phyloP scores from a whole-genome alignment of 1,140 invertebrate genomes.

The Aphelenchoides fujianensis region DNA sequence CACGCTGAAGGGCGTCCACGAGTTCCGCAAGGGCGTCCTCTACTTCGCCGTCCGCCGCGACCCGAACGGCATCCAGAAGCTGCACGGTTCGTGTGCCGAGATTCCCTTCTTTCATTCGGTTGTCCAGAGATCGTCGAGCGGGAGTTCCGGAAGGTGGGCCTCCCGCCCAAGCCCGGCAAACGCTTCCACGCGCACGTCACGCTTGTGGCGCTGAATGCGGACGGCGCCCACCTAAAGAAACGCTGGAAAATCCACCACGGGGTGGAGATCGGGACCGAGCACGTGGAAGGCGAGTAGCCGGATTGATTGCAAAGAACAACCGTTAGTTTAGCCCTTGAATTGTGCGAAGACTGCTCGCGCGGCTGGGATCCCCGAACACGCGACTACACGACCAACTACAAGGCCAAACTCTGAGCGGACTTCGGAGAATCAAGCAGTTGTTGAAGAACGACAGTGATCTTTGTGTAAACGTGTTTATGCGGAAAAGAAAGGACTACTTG shows the following conservation, averaged over 20 bases:
- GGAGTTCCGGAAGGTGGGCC: neutral
- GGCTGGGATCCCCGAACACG: neutral
- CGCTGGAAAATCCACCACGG: neutral
- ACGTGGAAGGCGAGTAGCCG: neutral
- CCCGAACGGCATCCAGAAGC: neutral
- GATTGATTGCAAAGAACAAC: too few species aligned
- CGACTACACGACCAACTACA: neutral
- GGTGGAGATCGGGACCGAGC: neutral
- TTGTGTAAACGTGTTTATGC: too few species aligned
- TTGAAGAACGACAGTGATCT: too few species aligned
- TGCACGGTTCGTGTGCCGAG: neutral
- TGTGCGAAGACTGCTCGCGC: neutral
- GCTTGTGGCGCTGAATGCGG: neutral
- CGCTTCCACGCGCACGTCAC: neutral
- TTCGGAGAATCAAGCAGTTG: too few species aligned
- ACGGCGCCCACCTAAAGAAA: neutral
- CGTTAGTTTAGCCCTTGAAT: neutral
- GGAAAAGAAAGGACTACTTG: too few species aligned
- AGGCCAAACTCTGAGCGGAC: too few species aligned
- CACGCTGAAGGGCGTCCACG: neutral
- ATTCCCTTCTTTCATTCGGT: neutral
- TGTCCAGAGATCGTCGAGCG: neutral
- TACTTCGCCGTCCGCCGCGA: neutral
- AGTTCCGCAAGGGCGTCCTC: neutral
- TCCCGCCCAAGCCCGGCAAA: neutral